Conservation (phyloP, 2,113 vertebrate species). For the Fregata magnificens region DNA sequence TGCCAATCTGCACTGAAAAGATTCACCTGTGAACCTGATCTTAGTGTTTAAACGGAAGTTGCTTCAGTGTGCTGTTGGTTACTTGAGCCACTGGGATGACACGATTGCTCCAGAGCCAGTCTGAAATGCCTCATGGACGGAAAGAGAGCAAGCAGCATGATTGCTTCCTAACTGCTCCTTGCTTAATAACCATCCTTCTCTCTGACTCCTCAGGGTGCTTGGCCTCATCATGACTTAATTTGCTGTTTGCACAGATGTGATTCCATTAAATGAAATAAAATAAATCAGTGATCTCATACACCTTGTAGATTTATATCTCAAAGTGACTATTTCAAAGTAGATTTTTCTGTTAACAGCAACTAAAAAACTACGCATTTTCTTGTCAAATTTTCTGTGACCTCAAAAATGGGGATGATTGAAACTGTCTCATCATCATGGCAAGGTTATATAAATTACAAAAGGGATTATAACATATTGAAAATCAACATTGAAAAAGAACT, state of each 20-base stretch:
- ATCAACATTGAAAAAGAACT: constrained; percentile 19
- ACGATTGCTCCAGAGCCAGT: neutral
- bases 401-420: neutral
- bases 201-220: constrained; percentile 3
- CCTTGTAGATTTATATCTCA: neutral
- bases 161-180: constrained; percentile 38
- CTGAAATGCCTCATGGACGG: neutral
- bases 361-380: neutral
- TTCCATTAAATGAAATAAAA: constrained; percentile 23
- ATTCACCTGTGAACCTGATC: neutral
- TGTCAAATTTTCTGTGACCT: neutral
- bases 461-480: neutral
- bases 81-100: neutral
- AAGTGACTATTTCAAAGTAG: neutral
- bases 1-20: neutral
- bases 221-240: constrained; percentile 10
- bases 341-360: neutral
- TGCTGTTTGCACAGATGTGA: constrained; percentile 8
- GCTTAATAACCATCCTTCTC: neutral
- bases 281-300: neutral
- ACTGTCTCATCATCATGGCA: neutral
- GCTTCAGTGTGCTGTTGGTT: neutral
- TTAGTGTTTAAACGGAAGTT: neutral
- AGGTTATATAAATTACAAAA: constrained; percentile 39
- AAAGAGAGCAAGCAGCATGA: neutral